Conservation (phyloP, 1,140 invertebrate genomes). For the Pollicipes pollicipes region DNA sequence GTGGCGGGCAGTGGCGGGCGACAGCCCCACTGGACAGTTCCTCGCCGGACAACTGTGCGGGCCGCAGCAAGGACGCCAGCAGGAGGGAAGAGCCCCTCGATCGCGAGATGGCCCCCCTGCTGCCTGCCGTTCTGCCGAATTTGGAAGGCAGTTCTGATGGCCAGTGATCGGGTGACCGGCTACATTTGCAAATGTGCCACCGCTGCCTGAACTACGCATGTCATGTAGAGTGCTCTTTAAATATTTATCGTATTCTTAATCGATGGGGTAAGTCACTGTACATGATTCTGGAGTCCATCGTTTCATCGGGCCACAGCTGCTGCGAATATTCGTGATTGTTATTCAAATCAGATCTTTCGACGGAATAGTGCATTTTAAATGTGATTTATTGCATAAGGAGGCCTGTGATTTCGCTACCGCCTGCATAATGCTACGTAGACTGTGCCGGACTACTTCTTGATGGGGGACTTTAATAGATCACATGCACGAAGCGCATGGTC, state of each 20-base stretch:
- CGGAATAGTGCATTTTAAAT: neutral
- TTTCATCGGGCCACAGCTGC: neutral
- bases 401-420: neutral
- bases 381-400: neutral
- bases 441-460: neutral
- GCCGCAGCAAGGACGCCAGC: too few species aligned
- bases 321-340: neutral
- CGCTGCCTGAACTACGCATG: neutral
- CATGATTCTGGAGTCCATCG: neutral
- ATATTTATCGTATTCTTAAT: conserved; percentile 2
- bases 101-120: too few species aligned
- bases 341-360: neutral
- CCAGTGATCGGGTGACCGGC: neutral
- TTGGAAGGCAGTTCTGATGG: neutral
- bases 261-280: neutral
- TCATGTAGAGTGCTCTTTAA: neutral
- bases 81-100: too few species aligned
- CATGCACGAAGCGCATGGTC: neutral
- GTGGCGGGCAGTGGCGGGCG: too few species aligned
- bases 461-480: neutral
- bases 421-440: neutral
- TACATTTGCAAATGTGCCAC: neutral
- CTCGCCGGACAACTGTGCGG: too few species aligned
- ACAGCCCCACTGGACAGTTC: too few species aligned
- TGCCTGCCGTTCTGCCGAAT: neutral